Conservation (phyloP, 2,113 vertebrate genomes). For the Sceloporus undulatus region DNA sequence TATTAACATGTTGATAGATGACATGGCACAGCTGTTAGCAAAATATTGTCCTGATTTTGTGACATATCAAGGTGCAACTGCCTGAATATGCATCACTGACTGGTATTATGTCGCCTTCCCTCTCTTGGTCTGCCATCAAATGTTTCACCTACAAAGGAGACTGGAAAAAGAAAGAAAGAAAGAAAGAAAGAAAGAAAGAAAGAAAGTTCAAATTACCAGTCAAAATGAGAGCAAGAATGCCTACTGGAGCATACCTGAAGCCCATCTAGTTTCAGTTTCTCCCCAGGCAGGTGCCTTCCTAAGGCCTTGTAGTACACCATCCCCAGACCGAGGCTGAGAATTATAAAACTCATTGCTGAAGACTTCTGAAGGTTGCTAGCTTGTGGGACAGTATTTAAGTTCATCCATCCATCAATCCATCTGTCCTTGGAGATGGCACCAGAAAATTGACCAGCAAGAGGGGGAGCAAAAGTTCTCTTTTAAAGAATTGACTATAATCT, state of each 20-base stretch:
- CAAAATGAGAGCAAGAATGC: too few relatives aligned
- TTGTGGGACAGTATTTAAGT: too few relatives aligned
- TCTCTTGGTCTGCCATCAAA: background rate
- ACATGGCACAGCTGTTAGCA: background rate
- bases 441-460: too few relatives aligned
- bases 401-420: background rate
- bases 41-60: background rate
- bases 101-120: background rate
- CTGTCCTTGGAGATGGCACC: too few relatives aligned
- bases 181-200: background rate
- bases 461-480: too few relatives aligned
- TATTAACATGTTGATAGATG: fast-evolving
- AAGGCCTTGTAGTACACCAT: background rate
- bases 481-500: too few relatives aligned
- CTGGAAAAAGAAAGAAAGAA: background rate
- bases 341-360: background rate
- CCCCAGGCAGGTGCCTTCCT: background rate
- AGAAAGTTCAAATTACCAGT: background rate
- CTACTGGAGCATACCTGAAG: background rate
- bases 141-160: background rate
- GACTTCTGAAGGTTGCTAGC: background rate
- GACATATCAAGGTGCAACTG: background rate
- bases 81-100: background rate
- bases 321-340: background rate
- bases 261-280: background rate